phyloP scores from a whole-genome alignment of 2,888 invertebrate species.

The Adelphocoris suturalis region DNA sequence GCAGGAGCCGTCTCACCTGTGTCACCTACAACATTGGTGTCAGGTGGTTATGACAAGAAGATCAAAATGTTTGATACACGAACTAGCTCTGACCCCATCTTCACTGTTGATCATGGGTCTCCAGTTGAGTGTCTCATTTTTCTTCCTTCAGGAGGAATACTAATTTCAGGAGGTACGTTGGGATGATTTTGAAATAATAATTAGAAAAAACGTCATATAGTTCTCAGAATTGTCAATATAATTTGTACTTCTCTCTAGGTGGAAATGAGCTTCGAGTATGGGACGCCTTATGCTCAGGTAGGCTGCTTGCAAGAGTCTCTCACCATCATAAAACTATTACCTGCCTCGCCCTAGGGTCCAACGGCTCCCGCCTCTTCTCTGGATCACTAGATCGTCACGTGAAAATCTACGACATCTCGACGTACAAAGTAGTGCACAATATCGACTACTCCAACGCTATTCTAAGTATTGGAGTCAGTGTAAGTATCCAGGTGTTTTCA shows the following conservation, averaged over 20 bases:
- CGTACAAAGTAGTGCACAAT: slow-evolving; percentile 92
- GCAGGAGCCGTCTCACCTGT: slow-evolving; percentile 90
- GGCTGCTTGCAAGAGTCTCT: slow-evolving; percentile 89
- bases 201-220: no score
- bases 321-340: slow-evolving; percentile 98
- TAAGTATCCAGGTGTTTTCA: slow-evolving; percentile 78
- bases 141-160: slow-evolving; percentile 92
- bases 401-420: slow-evolving; percentile 93
- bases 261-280: slow-evolving; percentile 94
- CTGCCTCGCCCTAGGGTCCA: slow-evolving; percentile 88
- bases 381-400: slow-evolving; percentile 96
- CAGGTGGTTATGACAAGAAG: slow-evolving; percentile 93
- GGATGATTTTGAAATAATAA: no score
- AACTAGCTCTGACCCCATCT: slow-evolving; percentile 83
- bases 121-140: slow-evolving; percentile 94
- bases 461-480: slow-evolving; percentile 88
- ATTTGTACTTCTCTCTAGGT: slow-evolving; percentile 79
- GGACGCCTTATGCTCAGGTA: slow-evolving; percentile 94
- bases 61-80: slow-evolving; percentile 93
- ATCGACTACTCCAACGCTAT: slow-evolving; percentile 94
- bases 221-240: no score
- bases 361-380: slow-evolving; percentile 90
- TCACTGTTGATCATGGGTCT: slow-evolving; percentile 90
- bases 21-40: slow-evolving; percentile 87
- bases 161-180: slow-evolving; percentile 88